Percentiles rank a stretch among this genome's conserved stretches.
These are phyloP conservation scores for Cynopterus brachyotis DNA, from an alignment of 2,113 vertebrate species.

Conservation along the genomic window DNA sequence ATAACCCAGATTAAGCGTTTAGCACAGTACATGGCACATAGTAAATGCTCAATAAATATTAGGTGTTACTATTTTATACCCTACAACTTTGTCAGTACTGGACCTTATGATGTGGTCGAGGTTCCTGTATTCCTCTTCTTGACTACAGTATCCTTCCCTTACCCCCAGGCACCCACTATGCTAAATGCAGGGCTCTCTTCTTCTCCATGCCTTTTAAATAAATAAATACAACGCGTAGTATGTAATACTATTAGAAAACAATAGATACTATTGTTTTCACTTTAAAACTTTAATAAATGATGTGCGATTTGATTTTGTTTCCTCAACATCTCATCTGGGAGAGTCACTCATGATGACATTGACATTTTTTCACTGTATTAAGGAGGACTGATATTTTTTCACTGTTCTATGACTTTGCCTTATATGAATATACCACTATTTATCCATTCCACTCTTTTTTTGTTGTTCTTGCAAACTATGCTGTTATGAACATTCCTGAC, in stretches of 20 bases:
- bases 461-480: background rate
- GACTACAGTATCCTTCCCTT: background rate
- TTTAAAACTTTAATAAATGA: background rate
- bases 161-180: background rate
- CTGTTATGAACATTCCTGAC: background rate
- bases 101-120: background rate
- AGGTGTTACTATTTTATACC: background rate
- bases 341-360: background rate
- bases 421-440: background rate
- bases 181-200: background rate
- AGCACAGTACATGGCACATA: background rate
- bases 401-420: background rate
- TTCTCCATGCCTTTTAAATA: background rate
- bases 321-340: background rate
- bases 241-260: no score
- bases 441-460: background rate
- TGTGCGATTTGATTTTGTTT: background rate
- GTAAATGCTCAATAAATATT: background rate
- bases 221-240: background rate
- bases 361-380: background rate
- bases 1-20: background rate
- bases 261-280: background rate
- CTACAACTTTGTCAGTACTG: background rate
- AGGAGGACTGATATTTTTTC: background rate
- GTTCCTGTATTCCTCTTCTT: background rate